Base-by-base conservation (phyloP, 2,113 vertebrate species). In the Marcusenius ussheri region DNA sequence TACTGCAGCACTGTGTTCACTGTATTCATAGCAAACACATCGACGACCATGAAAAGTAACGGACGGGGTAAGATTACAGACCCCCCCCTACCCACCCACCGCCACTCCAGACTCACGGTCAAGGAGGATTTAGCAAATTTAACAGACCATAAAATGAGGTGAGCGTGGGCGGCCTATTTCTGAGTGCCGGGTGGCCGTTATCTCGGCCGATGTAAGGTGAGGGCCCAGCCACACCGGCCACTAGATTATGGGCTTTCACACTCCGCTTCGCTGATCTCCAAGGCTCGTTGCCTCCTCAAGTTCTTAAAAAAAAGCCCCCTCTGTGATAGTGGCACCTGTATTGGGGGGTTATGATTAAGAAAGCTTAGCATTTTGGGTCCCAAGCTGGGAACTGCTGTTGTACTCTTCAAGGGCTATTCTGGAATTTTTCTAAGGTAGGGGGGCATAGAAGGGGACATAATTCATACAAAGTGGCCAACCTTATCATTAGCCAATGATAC, bases 111-210 rank as follows among this genome's bases (percentile, higher is more conserved):
- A 87, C 49, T 10, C n/a, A 39, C 27, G 50, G 85, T 53, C 50
- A 53, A 39, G 85, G 50, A 53, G 47, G 85, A 31, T 53, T 87
- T 87, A 87, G 6, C 50, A 53, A 31, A 87, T 39, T 56, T 87
- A 53, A 39, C 85, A 87, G 85, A 87, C n/a, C 50, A 53, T 86
- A 86, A 86, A 86, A 86, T 50, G 45, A 87, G 85, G 47, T 53
- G 13, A 84, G 83, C 7, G 50, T 53, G 47, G 49, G 19, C 11
- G 17, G 50, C 8, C 85, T 87, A 27, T 13, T 51, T n/a, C 47
- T 53, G 27, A 17, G 50, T 53, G 8, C n/a, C 2, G 13, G 85
- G 49, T 39, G 11, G 17, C 85, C 15, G 49, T 53, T 53, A 35
- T 35, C 85, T 35, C 17, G 31, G 50, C 5, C 47, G 5, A 9